Percentiles rank a stretch among this genome's conserved stretches.
Evolutionary conservation across 2,797 vertebrate genomes (phyloP).

Genomic region (Ptychobarbus kaznakovi): DNA sequence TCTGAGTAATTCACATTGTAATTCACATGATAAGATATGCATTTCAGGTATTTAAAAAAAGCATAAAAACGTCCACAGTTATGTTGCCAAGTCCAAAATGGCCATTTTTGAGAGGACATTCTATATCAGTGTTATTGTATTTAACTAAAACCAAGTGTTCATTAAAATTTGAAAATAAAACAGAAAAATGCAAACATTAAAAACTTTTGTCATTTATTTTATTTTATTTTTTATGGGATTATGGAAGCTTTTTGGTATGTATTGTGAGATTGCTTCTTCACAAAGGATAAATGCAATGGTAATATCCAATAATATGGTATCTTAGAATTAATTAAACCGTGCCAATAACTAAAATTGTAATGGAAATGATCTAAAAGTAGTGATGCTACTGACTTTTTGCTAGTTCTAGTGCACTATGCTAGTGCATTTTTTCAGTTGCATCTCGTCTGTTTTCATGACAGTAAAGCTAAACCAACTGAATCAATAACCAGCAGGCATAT

Average conservation of each 20-base stretch:
- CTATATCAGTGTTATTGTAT: neutral
- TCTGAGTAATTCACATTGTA: neutral
- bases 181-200: neutral
- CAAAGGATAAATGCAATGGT: too few relatives aligned
- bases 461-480: neutral
- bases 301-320: too few relatives aligned
- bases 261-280: too few relatives aligned
- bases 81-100: neutral
- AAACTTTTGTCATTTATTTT: neutral
- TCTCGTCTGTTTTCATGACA: neutral
- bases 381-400: neutral
- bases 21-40: neutral
- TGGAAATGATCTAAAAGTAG: neutral
- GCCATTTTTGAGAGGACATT: neutral
- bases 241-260: too few relatives aligned
- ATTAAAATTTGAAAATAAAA: neutral
- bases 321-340: neutral
- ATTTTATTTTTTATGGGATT: too few relatives aligned
- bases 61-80: neutral
- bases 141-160: neutral
- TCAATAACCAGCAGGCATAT: neutral
- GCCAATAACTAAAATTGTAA: neutral
- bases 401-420: too few relatives aligned
- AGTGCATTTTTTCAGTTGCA: neutral
- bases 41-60: neutral